A percentile compares a stretch with the other conserved stretches of the same genome.
These are phyloP conservation scores for Camponotus fellah DNA, from an alignment of 2,888 invertebrate genomes.

Conservation along the genomic window DNA sequence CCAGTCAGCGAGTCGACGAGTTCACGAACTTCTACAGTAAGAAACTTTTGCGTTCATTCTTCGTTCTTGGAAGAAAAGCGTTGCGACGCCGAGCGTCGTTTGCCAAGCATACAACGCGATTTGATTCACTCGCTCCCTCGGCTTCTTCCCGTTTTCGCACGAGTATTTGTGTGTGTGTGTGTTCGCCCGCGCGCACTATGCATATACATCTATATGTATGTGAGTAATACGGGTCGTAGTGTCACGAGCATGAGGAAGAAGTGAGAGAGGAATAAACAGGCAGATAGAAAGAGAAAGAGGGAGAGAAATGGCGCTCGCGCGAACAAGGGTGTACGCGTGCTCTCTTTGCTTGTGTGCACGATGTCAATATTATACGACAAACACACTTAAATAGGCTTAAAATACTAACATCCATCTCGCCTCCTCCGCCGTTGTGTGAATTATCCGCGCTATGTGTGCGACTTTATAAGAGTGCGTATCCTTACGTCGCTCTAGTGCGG, in stretches of 20 bases:
- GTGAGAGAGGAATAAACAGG: not conserved
- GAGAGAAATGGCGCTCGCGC: constrained; percentile 33
- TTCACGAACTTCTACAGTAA: constrained; percentile 22
- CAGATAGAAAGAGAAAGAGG: constrained; percentile 2
- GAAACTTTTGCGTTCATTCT: constrained; percentile 64
- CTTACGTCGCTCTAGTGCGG: constrained; percentile 67
- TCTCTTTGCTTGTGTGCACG: constrained; percentile 83
- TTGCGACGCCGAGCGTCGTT: constrained; percentile 73
- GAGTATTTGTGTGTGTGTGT: not conserved
- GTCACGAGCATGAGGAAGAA: constrained; percentile 51
- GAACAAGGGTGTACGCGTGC: constrained; percentile 71
- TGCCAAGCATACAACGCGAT: constrained; percentile 75
- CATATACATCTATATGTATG: constrained; percentile 22
- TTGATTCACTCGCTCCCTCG: constrained; percentile 80
- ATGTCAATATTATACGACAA: constrained; percentile 86
- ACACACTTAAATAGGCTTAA: constrained; percentile 86
- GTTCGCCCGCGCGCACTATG: not conserved
- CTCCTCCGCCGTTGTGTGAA: constrained; percentile 75
- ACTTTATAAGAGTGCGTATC: constrained; percentile 82
- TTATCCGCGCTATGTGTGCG: constrained; percentile 76
- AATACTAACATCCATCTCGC: constrained; percentile 83
- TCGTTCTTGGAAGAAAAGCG: constrained; percentile 56
- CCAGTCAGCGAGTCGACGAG: constrained; percentile 35
- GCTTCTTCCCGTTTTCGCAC: constrained; percentile 58
- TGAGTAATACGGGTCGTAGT: constrained; percentile 47